Base-by-base conservation (phyloP, 2,888 invertebrate species). In the Oxystoma pomonae region DNA sequence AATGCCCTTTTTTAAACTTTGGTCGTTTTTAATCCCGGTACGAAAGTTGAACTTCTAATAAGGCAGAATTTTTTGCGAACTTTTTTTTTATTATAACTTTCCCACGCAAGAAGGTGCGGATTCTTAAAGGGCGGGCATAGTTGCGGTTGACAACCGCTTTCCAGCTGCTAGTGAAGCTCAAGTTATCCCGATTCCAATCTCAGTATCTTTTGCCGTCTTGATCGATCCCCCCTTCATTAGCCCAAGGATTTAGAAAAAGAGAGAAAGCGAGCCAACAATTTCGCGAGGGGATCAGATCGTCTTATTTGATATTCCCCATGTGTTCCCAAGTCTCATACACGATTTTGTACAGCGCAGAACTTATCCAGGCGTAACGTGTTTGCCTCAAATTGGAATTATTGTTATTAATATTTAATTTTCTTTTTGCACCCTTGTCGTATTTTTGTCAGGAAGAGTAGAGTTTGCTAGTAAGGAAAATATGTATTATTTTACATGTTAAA, bases 261-360 rank as follows among this genome's bases (percentile, higher is more conserved):
- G 12, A 35, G 12, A 35, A 35, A 35, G 35, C 35, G 12, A 12
- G 5, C 35, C 12, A 12, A 35, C 3, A 35, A 35, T 35, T 3
- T 35, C 35, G 12, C 3, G 35, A 35, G 12, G 35, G 5, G 3
- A 3, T 35, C 5, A 12, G 35, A 76, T 75, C 74, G 77, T 76
- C 76, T 77, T 76, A 78, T 77, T 77, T 77, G 74, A 76, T 77
- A 78, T 78, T 78, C 78, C 75, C 76, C 73, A 70, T 76, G 74
- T 76, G 76, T 75, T 71, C 71, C 65, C 65, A 69, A 69, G 70
- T 73, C 70, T 71, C 72, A 73, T 74, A 35, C 55, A 17, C 18
- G 55, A 53, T 35, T 35, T 35, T 35, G 35, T 35, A 35, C 35
- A 35, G 35, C 35, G n/a, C 35, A 12, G 12, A 35, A 35, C 35